Percentiles rank a stretch among this genome's conserved stretches.
Evolutionary conservation across 1,140 invertebrate genomes (phyloP).

Genomic region (Pinna nobilis): DNA sequence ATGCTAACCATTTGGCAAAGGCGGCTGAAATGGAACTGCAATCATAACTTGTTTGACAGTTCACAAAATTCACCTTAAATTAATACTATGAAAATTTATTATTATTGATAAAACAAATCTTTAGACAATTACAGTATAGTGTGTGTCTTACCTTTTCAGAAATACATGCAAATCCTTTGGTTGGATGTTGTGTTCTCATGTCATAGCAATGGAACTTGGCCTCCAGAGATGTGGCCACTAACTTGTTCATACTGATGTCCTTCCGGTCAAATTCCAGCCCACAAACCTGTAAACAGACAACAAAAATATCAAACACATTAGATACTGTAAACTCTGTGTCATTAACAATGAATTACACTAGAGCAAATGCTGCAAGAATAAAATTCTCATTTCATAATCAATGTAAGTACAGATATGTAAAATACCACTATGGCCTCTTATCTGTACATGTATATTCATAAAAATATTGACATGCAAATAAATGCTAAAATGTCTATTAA

Average conservation of each 20-base stretch:
- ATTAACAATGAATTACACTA: neutral
- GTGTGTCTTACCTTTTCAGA: slow-evolving; percentile 81
- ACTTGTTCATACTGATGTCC: slow-evolving; percentile 96
- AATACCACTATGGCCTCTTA: too few relatives aligned
- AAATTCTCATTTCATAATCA: too few relatives aligned
- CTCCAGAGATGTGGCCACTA: slow-evolving; percentile 94
- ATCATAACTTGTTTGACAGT: neutral
- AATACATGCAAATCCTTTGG: slow-evolving; percentile 88
- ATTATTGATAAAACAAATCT: slow-evolving; percentile 9
- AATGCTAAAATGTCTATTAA: too few relatives aligned
- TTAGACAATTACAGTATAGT: neutral
- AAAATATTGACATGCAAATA: too few relatives aligned
- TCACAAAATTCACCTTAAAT: too few relatives aligned
- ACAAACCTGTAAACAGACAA: slow-evolving; percentile 81
- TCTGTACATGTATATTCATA: too few relatives aligned
- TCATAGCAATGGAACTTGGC: slow-evolving; percentile 94
- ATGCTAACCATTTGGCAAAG: too few relatives aligned
- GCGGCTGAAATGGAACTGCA: neutral
- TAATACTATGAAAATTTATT: too few relatives aligned
- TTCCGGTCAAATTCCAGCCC: slow-evolving; percentile 93
- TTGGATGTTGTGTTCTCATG: slow-evolving; percentile 89
- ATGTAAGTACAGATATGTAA: too few relatives aligned
- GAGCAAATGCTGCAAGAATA: too few relatives aligned
- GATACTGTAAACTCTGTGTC: neutral
- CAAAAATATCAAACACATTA: neutral